Evolutionary conservation across 2,888 invertebrate genomes (phyloP), one percentile per base, ranked within the genome.

Genomic region (Deladenus siricidicola): DNA sequence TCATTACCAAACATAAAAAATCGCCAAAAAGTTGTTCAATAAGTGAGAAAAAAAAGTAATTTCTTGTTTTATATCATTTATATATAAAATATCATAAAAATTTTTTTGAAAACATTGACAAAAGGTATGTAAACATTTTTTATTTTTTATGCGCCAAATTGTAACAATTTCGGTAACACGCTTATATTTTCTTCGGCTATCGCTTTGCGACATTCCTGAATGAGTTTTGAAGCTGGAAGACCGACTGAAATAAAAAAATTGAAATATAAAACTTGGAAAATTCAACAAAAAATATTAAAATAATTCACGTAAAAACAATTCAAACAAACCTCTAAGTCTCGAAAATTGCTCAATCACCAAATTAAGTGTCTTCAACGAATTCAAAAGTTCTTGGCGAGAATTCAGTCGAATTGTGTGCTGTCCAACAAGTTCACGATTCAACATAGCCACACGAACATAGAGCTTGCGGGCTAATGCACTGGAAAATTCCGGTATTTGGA

Each of bases 181-280:
- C 39, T 43, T 28, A 75, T 64, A 55, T 77, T 77, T 39, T 76
- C 75, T 17, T 69, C 68, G 2, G 69, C 58, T 19, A 76, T 68
- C n/a, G 73, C 72, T 26, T 68, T 62, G 14, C 76, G 61, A 62
- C 76, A 77, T 21, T 73, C 66, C 3, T 66, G 59, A 1, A 76
- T 68, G 4, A 77, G 66, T n/a, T 65, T 62, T 51, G 69, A 59
- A 17, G 71, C 66, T 0, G 68, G 65, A 34, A 65, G 64, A 21
- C 76, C 76, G 19, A 72, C 76, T 76, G 61, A 58, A 73, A 65
- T n/a, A 3, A 34, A 6, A 47, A 47, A 47, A 47, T 26, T 47
- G 26, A 23, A 47, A 47, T 47, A n/a, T n/a, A n/a, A n/a, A n/a
- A n/a, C n/a, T n/a, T n/a, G n/a, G n/a, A n/a, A n/a, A n/a, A n/a